Conservation (phyloP, 2,113 vertebrate genomes). For the Scartelaos histophorus region DNA sequence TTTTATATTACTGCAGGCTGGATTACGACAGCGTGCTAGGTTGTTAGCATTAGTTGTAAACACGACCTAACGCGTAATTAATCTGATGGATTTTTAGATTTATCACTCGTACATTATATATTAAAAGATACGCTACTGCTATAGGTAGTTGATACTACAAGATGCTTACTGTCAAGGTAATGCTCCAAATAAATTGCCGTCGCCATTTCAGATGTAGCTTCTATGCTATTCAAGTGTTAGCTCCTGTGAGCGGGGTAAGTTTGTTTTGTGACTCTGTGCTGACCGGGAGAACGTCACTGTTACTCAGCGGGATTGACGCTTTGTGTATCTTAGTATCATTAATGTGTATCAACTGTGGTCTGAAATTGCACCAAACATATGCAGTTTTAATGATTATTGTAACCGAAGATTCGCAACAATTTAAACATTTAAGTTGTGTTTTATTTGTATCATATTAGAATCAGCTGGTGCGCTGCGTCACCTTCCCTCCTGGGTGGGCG, state of each 20-base stretch:
- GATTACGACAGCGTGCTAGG: slow-evolving; percentile 29
- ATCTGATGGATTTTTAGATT: neutral
- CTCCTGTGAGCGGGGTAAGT: slow-evolving; percentile 10
- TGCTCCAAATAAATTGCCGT: slow-evolving; percentile 97
- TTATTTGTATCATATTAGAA: slow-evolving; percentile 33
- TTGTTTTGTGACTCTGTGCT: slow-evolving; percentile 40
- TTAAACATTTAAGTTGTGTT: slow-evolving; percentile 3
- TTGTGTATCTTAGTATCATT: neutral
- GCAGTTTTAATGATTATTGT: neutral
- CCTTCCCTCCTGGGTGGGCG: slow-evolving; percentile 23
- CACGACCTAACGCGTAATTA: neutral
- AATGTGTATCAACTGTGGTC: no score
- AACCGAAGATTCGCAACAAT: neutral
- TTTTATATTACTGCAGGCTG: slow-evolving; percentile 11
- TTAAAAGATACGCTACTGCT: neutral
- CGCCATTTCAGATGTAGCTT: slow-evolving; percentile 83
- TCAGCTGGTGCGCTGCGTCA: slow-evolving; percentile 60
- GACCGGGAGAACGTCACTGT: slow-evolving; percentile 15
- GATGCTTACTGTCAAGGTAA: slow-evolving; percentile 93
- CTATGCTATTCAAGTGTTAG: slow-evolving; percentile 43
- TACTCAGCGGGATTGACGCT: neutral
- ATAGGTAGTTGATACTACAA: accelerated
- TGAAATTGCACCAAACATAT: neutral
- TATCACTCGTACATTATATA: neutral
- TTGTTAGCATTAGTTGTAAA: slow-evolving; percentile 29